phyloP scores from a whole-genome alignment of 2,113 vertebrate genomes.

The Archilochus colubris region DNA sequence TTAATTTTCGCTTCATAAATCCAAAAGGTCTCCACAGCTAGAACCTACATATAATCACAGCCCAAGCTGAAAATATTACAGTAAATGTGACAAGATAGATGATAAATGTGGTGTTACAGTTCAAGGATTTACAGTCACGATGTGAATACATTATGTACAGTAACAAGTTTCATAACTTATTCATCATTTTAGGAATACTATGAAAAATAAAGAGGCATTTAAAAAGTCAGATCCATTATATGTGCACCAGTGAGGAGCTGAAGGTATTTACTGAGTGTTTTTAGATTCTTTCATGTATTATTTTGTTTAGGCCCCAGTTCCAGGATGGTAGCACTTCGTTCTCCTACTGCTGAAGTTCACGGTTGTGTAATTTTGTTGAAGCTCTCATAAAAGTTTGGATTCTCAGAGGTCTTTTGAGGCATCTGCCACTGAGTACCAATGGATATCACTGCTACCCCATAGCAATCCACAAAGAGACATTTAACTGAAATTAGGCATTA shows the following conservation, averaged over 20 bases:
- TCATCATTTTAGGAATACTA: background rate
- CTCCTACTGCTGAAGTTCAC: background rate
- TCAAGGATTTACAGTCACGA: background rate
- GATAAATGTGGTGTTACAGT: background rate
- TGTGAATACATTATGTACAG: background rate
- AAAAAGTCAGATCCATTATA: background rate
- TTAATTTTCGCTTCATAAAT: background rate
- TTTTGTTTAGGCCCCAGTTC: background rate
- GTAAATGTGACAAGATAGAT: background rate
- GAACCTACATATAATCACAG: background rate
- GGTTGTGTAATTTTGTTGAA: background rate
- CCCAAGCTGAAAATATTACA: background rate
- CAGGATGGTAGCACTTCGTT: background rate
- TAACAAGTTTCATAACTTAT: slow-evolving; percentile 16
- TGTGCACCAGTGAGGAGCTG: background rate
- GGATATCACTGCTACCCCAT: background rate
- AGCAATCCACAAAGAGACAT: background rate
- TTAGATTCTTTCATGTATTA: background rate
- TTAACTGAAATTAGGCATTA: background rate
- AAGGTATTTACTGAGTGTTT: background rate
- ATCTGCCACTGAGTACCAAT: background rate
- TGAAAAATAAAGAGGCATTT: background rate
- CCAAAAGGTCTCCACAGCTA: background rate
- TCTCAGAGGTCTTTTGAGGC: background rate
- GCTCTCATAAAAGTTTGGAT: background rate